phyloP scores from a whole-genome alignment of 2,888 invertebrate genomes.

The Sussaba pulchella region DNA sequence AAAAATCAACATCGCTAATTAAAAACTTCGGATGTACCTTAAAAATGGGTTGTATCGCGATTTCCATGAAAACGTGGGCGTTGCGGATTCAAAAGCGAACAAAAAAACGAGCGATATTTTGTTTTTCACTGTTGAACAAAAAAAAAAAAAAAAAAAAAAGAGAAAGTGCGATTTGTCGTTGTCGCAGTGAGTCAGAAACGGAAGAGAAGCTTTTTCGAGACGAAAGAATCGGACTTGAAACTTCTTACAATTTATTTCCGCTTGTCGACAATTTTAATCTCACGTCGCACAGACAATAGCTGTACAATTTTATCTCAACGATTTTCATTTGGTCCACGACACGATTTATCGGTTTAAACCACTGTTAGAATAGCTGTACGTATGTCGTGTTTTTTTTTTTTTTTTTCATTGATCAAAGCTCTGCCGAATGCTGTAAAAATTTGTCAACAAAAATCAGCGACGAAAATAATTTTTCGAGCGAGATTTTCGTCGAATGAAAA shows the following conservation, averaged over 20 bases:
- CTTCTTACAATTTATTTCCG: no score
- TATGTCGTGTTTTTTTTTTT: no score
- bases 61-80: slow-evolving; percentile 43
- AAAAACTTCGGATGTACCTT: slow-evolving; percentile 62
- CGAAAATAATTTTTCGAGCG: background rate
- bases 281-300: background rate
- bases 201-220: no score
- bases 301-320: background rate
- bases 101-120: background rate
- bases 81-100: slow-evolving; percentile 19
- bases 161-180: background rate
- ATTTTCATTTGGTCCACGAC: background rate
- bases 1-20: slow-evolving; percentile 17
- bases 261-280: no score
- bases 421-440: background rate
- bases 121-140: no score
- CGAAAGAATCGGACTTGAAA: no score
- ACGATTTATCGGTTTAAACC: background rate
- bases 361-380: background rate
- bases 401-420: background rate
- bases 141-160: no score
- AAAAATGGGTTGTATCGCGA: slow-evolving; percentile 62
- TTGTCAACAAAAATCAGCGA: no score
- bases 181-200: background rate
- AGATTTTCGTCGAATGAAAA: background rate